Evolutionary conservation across 2,888 invertebrate species (phyloP), one percentile per base, ranked within the genome.

Genomic region (Tortrix viridana): DNA sequence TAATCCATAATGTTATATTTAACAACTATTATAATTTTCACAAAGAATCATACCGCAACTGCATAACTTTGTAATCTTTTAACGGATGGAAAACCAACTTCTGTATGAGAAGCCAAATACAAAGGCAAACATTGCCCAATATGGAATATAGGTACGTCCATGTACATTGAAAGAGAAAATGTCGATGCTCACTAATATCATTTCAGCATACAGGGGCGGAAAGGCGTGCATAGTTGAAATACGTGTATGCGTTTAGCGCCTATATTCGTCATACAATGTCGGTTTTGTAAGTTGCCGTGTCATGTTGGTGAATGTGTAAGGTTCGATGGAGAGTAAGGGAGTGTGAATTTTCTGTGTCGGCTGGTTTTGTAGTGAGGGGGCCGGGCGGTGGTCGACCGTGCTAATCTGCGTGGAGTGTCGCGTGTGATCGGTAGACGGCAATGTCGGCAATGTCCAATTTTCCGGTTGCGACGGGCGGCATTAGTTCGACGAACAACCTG

Each of bases 351-450:
- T 85, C 82, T 79, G 71, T 71, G 75, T 67, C 69, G 65, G 74
- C 74, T 66, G 71, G 75, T 75, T 66, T 72, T 74, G 76, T 74
- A 71, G 78, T 81, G 72, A 73, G 66, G 75, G 74, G 75, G 81
- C 82, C 80, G 81, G 81, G 77, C 81, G 81, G 81, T 85, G 85
- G 84, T 78, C 79, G 85, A 87, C 79, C 82, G 84, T 82, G 85
- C 91, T 89, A 91, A 92, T 92, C 89, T 90, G 88, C 86, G 86
- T 87, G 79, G 89, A 86, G 88, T 87, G 89, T 89, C 88, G 88
- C 88, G 82, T 89, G 83, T 90, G 91, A 92, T 92, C 91, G 88
- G 81, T 85, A 86, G 85, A 84, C 86, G 81, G 77, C 81, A 83
- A 80, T 85, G 89, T 90, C 86, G 81, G 77, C 81, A 83, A 80